Evolutionary conservation across 2,797 vertebrate genomes (phyloP).

Genomic region (Macrochelys suwanniensis): DNA sequence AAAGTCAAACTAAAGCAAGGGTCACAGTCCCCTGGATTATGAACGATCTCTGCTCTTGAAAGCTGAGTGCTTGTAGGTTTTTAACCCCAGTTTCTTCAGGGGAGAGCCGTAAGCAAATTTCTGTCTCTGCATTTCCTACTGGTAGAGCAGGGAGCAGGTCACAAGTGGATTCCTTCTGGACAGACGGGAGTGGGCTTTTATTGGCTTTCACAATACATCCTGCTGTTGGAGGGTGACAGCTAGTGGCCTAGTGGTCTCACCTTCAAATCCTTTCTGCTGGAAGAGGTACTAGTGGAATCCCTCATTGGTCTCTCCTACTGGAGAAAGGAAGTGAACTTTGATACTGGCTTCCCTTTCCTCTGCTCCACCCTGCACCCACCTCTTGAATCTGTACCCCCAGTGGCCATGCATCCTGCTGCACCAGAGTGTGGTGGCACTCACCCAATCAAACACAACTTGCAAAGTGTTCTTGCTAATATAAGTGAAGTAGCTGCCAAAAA

Average conservation of each 20-base stretch:
- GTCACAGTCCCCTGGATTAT: not conserved
- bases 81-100: not conserved
- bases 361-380: not conserved
- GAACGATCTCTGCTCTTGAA: not conserved
- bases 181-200: not conserved
- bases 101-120: not conserved
- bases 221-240: not conserved
- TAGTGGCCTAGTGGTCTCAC: not conserved
- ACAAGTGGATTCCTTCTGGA: not conserved
- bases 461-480: not conserved
- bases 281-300: not conserved
- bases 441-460: accelerated
- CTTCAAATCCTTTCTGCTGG: not conserved
- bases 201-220: not conserved
- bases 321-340: not conserved
- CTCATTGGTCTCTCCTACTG: not conserved
- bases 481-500: not conserved
- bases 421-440: accelerated
- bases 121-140: not conserved
- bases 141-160: not conserved
- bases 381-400: not conserved
- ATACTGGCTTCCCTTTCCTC: not conserved
- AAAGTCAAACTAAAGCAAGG: not conserved
- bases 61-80: not conserved
- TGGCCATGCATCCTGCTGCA: not conserved